Base-by-base conservation (phyloP, 2,797 vertebrate genomes). In the Varecia variegata region DNA sequence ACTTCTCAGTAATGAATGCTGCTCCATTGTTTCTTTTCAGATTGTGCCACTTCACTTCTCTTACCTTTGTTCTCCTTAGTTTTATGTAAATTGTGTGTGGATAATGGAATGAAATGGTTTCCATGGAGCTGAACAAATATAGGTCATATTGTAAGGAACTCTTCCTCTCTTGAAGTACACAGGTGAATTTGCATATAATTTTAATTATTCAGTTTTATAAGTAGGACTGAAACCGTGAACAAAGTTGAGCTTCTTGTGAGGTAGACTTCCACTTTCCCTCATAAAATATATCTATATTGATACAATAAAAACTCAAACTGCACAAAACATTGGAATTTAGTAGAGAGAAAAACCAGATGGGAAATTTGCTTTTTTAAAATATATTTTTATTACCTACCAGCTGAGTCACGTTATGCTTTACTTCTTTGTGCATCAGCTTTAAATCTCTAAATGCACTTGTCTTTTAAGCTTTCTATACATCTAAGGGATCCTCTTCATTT, bases 81-180 rank as follows among this genome's bases (percentile, higher is more conserved):
- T 98, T 98, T 98, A 98, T 98, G 98, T 98, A 99, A 98, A 98
- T 98, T 97, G 90, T 98, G 98, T 98, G 98, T 98, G 97, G 98
- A 98, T 98, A 98, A 98, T 98, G 98, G 98, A 98, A 98, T 98
- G 98, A 98, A 98, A 98, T 98, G 98, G 98, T 99, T 99, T 98
- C 98, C 98, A 98, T 98, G 98, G 98, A 96, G 98, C 98, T 98
- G 98, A 98, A 98, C 98, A 99, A 98, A 99, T 97, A 98, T 97
- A 93, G 98, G 98, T 98, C 98, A 98, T 62, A 87, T 97, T 98
- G 91, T 97, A 98, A 90, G 98, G 98, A 97, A 97, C 98, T 98
- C 93, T 97, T 98, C 96, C 95, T 98, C 97, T 98, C 98, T 97
- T 98, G 98, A 98, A 97, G 94, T 97, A 96, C 70, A 94, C 94